Conservation (phyloP, 2,888 invertebrate genomes). For the Aplocera efformata region DNA sequence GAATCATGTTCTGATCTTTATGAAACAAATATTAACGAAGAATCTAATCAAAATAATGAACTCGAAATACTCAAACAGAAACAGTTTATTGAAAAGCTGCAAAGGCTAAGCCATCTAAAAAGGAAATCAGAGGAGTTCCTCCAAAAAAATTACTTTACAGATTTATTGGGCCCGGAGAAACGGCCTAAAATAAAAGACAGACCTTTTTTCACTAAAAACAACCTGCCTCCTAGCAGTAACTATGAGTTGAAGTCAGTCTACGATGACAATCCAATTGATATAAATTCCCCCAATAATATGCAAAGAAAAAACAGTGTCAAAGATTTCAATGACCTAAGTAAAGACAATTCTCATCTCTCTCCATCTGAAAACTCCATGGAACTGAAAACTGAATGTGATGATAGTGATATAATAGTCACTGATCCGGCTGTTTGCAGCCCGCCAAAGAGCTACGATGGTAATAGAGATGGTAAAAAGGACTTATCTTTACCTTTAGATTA, state of each 20-base stretch:
- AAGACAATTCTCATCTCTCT: constrained; percentile 36
- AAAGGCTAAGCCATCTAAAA: constrained; percentile 66
- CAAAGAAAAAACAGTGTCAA: constrained; percentile 42
- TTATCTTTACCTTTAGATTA: constrained; percentile 55
- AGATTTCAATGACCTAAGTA: constrained; percentile 50
- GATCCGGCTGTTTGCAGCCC: constrained; percentile 68
- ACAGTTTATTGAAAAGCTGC: constrained; percentile 68
- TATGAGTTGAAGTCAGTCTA: constrained; percentile 62
- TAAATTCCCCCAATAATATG: constrained; percentile 50
- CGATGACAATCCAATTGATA: constrained; percentile 61
- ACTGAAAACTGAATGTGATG: constrained; percentile 72
- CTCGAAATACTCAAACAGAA: constrained; percentile 62
- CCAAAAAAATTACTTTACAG: constrained; percentile 66
- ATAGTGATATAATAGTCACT: constrained; percentile 67
- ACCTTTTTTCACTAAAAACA: constrained; percentile 45
- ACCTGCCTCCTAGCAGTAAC: constrained; percentile 45
- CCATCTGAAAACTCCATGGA: constrained; percentile 49
- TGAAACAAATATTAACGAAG: constrained; percentile 48
- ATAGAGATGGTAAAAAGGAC: constrained; percentile 59
- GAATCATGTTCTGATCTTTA: constrained; percentile 59
- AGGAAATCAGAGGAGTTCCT: constrained; percentile 73
- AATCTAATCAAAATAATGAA: constrained; percentile 50
- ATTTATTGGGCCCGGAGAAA: constrained; percentile 60
- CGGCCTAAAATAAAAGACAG: constrained; percentile 67
- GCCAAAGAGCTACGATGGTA: constrained; percentile 56